These are phyloP conservation scores for Aspidiotus destructor DNA, from an alignment of 2,888 invertebrate genomes.

Conservation along the genomic window DNA sequence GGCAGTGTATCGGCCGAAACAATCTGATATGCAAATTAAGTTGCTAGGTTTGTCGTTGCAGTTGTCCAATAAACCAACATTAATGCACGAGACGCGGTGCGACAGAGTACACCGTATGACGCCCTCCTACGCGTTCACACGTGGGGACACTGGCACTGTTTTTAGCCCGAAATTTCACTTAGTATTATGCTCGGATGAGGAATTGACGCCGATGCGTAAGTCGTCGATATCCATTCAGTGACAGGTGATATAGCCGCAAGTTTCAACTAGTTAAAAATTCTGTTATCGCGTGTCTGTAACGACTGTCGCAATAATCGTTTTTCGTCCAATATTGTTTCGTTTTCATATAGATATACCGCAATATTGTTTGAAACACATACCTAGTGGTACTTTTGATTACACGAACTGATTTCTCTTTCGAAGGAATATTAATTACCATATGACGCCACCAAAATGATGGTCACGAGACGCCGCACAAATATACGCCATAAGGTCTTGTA, in stretches of 20 bases:
- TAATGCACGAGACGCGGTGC: slow-evolving; percentile 5
- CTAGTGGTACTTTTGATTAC: too few relatives aligned
- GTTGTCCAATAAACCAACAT: slow-evolving; percentile 28
- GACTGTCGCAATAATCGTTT: too few relatives aligned
- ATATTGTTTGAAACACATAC: too few relatives aligned
- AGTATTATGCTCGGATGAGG: too few relatives aligned
- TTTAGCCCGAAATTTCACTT: too few relatives aligned
- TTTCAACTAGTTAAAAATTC: slow-evolving; percentile 1
- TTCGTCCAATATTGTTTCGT: too few relatives aligned
- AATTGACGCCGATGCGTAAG: neutral
- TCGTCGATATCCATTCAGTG: slow-evolving; percentile 9
- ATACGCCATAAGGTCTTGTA: too few relatives aligned
- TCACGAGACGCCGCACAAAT: too few relatives aligned
- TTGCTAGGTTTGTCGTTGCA: slow-evolving; percentile 20
- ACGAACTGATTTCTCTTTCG: too few relatives aligned
- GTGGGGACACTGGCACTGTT: neutral
- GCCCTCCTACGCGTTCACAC: slow-evolving; percentile 15
- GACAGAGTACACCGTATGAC: slow-evolving; percentile 26
- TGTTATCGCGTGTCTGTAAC: neutral
- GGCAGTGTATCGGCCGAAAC: slow-evolving; percentile 14
- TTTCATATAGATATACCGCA: too few relatives aligned
- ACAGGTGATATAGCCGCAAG: slow-evolving; percentile 27
- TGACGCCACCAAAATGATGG: too few relatives aligned
- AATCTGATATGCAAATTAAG: slow-evolving; percentile 31
- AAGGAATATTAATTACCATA: too few relatives aligned